Percentiles rank a stretch among this genome's conserved stretches.
Conservation (phyloP, 2,797 vertebrate species). For the Pyrocephalus nanus region DNA sequence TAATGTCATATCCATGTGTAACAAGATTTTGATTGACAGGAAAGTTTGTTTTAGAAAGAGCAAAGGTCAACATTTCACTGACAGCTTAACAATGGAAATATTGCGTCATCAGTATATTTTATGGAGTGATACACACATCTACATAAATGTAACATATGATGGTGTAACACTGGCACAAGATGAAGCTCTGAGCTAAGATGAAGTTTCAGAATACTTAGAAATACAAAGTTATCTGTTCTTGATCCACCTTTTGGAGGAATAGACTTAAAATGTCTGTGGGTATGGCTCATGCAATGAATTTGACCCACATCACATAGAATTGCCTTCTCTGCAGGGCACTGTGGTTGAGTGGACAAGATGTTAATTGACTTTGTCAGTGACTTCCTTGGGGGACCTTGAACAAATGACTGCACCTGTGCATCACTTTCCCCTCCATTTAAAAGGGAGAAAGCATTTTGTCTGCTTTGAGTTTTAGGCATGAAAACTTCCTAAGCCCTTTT, state of each 20-base stretch:
- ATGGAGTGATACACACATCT: conserved; percentile 34
- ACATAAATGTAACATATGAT: conserved; percentile 42
- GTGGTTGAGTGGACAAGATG: not conserved
- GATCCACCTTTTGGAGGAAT: not conserved
- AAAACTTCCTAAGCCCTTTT: not conserved
- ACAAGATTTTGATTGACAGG: conserved; percentile 70
- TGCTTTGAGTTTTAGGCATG: not conserved
- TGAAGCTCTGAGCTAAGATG: not conserved
- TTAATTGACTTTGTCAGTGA: conserved; percentile 51
- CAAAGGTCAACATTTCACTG: conserved; percentile 65
- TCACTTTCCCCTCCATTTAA: conserved; percentile 16
- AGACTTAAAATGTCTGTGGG: not conserved
- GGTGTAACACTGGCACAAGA: not conserved
- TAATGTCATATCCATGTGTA: conserved; percentile 63
- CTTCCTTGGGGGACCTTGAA: conserved; percentile 38
- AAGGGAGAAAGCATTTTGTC: not conserved
- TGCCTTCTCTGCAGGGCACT: not conserved
- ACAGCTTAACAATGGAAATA: conserved; percentile 71
- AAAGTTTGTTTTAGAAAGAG: conserved; percentile 66
- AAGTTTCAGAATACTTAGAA: not conserved
- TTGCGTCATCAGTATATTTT: conserved; percentile 60
- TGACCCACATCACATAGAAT: not conserved
- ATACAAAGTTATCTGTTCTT: not conserved
- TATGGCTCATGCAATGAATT: not conserved
- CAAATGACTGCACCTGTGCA: conserved; percentile 59